Evolutionary conservation across 2,797 vertebrate species (phyloP).

Genomic region (Lepus townsendii): DNA sequence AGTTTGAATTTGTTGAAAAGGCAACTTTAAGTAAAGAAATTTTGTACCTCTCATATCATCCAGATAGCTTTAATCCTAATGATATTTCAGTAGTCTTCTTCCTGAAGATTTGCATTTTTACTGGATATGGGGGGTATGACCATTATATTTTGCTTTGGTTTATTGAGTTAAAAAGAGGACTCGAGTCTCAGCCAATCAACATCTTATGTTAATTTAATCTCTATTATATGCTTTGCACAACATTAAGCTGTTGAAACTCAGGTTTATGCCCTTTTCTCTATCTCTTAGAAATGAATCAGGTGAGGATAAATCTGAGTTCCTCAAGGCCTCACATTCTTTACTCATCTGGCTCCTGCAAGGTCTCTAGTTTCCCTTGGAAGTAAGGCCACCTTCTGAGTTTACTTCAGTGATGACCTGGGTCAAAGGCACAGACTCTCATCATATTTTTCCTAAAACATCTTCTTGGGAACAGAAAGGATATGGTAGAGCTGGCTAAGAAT

Average conservation of each 20-base stretch:
- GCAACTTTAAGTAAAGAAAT: background rate
- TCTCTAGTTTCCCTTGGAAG: background rate
- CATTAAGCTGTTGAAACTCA: background rate
- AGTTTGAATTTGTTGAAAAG: conserved; percentile 34
- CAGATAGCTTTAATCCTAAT: conserved; percentile 13
- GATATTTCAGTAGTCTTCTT: background rate
- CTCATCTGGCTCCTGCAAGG: background rate
- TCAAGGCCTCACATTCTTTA: background rate
- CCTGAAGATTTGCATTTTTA: background rate
- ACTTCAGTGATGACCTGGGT: background rate
- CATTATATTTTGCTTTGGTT: background rate
- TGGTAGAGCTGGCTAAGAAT: background rate
- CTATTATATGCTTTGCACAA: background rate
- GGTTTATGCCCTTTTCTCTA: background rate
- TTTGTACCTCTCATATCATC: background rate
- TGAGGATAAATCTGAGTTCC: background rate
- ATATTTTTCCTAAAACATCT: background rate
- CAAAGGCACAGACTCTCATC: background rate
- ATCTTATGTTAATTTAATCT: background rate
- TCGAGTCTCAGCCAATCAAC: background rate
- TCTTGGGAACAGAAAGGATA: background rate
- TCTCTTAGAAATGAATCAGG: background rate
- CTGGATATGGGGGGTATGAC: background rate
- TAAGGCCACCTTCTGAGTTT: background rate
- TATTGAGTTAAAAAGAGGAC: background rate